Evolutionary conservation across 1,140 invertebrate genomes (phyloP), one percentile per base, ranked within the genome.

Genomic region (Procambarus virginalis): DNA sequence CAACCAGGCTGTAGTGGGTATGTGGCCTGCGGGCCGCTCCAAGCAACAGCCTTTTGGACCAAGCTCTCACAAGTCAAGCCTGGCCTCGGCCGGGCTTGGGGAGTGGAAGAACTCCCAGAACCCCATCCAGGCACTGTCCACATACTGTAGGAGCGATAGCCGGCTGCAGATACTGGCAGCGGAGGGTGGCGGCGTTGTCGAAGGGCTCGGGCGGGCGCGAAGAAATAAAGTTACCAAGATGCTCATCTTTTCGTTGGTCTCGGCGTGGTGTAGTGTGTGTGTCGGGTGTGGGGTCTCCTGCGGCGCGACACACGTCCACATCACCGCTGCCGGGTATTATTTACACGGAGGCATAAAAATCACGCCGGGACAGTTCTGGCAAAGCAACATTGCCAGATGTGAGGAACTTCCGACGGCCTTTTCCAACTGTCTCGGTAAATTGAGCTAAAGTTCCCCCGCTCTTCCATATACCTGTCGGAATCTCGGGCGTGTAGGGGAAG

Each of bases 331-430:
- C 49, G 48, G 34, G 20, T 49, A 55, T 78, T 76, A 84, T 84
- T 51, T 84, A 76, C 45, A 55, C 70, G 60, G 17, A 22, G 17
- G 17, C 22, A 84, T 76, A 76, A 76, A 55, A 76, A 76, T 75
- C 83, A 14, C 10, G 83, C 68, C 14, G 17, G 68, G n/a, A 12
- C 45, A 14, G 45, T 20, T 64, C n/a, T 34, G 6, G 3, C 60
- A 55, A 81, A 78, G 84, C 84, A 86, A 86, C 79, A 86, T 86
- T 68, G 84, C 84, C 55, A 79, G 77, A 78, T 86, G 84, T 45
- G 51, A 79, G 51, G 79, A 79, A 86, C 76, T 78, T 78, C 73
- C 49, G 68, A 6, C n/a, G 14, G 6, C 73, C 73, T 84, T 79
- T 64, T 79, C 76, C 48, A 49, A 68, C 84, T 86, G 84, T 86